phyloP scores from a whole-genome alignment of 2,888 invertebrate genomes.

The Eulithis prunata region DNA sequence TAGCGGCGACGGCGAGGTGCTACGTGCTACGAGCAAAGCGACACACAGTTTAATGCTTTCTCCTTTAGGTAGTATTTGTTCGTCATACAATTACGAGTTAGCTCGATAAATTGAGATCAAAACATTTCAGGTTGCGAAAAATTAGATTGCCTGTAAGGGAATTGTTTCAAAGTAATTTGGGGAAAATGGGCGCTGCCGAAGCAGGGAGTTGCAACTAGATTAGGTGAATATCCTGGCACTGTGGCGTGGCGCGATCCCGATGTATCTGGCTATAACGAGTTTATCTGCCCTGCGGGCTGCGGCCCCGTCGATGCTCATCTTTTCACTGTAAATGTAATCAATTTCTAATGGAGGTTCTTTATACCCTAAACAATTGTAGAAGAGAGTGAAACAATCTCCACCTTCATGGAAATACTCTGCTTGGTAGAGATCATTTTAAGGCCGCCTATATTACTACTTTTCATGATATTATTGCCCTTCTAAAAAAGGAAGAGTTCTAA shows the following conservation, averaged over 20 bases:
- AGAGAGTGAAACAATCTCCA: conserved; percentile 5
- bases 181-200: conserved; percentile 73
- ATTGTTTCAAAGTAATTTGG: conserved; percentile 79
- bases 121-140: conserved; percentile 66
- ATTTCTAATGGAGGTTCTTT: conserved; percentile 48
- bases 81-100: conserved; percentile 51
- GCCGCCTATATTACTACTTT: too few relatives aligned
- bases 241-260: conserved; percentile 60
- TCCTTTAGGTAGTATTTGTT: conserved; percentile 53
- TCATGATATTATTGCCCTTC: neutral
- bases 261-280: conserved; percentile 80
- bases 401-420: too few relatives aligned
- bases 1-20: conserved; percentile 69
- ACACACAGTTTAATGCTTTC: conserved; percentile 59
- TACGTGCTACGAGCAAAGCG: conserved; percentile 65
- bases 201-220: conserved; percentile 78
- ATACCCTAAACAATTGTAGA: conserved; percentile 19
- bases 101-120: conserved; percentile 58
- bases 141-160: conserved; percentile 68
- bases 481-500: too few relatives aligned
- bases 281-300: conserved; percentile 82
- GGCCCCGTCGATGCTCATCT: conserved; percentile 68
- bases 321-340: conserved; percentile 73
- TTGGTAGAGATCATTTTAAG: too few relatives aligned
- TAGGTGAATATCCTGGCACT: conserved; percentile 60